phyloP scores from a whole-genome alignment of 1,140 invertebrate genomes.

The Cherax quadricarinatus region DNA sequence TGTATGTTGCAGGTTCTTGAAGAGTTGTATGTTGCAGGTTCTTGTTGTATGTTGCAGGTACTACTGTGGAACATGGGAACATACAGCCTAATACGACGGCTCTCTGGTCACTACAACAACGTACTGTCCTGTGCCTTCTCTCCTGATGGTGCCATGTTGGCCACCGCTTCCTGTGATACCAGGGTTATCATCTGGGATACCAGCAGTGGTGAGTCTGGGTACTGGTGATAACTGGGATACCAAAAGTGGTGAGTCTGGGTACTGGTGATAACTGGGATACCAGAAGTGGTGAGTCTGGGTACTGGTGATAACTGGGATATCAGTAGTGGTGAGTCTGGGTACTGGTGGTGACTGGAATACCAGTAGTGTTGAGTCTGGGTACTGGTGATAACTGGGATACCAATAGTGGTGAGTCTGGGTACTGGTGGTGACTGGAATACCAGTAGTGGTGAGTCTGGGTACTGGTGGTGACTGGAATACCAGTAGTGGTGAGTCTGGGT shows the following conservation, averaged over 20 bases:
- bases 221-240: no score
- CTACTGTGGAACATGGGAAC: conserved; percentile 78
- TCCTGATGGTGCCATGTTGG: conserved; percentile 80
- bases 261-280: no score
- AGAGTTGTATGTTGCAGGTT: conserved; percentile 75
- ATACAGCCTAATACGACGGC: conserved; percentile 75
- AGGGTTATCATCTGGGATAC: conserved; percentile 80
- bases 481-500: no score
- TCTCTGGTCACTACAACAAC: conserved; percentile 79
- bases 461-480: no score
- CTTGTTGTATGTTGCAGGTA: conserved; percentile 75
- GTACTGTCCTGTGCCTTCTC: conserved; percentile 80
- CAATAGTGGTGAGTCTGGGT: conserved; percentile 18
- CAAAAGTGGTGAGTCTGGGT: conserved; percentile 16
- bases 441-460: no score
- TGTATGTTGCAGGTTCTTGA: no score
- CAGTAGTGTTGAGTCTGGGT: no score
- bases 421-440: no score
- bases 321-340: conserved; percentile 18
- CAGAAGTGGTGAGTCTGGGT: no score
- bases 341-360: no score
- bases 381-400: no score
- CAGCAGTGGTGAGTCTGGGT: conserved; percentile 50
- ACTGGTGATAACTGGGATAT: no score
- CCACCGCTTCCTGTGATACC: conserved; percentile 80